Base-by-base conservation (phyloP, 2,888 invertebrate species). In the Aphodius granarius region DNA sequence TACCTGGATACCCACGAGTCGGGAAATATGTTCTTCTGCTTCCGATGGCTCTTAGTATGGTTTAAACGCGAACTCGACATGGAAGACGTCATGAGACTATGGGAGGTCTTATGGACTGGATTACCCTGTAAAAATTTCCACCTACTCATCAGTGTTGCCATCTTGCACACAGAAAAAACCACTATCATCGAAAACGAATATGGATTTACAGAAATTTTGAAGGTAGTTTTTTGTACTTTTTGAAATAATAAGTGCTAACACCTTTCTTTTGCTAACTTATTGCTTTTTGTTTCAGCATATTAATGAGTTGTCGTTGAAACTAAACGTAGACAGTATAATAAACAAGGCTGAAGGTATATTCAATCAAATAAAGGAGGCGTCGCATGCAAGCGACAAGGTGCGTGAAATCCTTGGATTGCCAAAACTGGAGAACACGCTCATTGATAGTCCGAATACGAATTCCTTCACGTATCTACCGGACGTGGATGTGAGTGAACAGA, bases 1-100 rank as follows among this genome's bases (percentile, higher is more conserved):
- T 97, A 99, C 86, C 90, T 99, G 78, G 92, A 94, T 75, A 91
- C 91, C 77, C 95, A 97, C 84, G 96, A 97, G 81, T 94, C 94
- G 1, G 96, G 95, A 4, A 98, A 99, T 86, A 97, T 99, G 96
- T 99, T 97, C 88, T 99, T 99, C 88, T 98, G 98, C 86, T 99
- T 99, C 89, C 94, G 99, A 9, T 99, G 99, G 98, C 91, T 99
- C 22, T 90, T 99, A 13, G 92, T 96, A 88, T 85, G 85, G 85
- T 99, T 98, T 86, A 99, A 99, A 87, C 88, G 99, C 79, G 99
- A 99, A 88, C 95, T 99, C 85, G 92, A 92, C 19, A 94, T 95
- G 78, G 89, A 91, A 4, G 96, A 98, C 85, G 94, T 97, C 72
- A 93, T 97, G 91, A 92, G 94, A 84, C 87, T 99, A 78, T 99